A percentile compares a stretch with the other conserved stretches of the same genome.
Conservation (phyloP, 2,888 invertebrate species). For the Cryptocephalus primarius region DNA sequence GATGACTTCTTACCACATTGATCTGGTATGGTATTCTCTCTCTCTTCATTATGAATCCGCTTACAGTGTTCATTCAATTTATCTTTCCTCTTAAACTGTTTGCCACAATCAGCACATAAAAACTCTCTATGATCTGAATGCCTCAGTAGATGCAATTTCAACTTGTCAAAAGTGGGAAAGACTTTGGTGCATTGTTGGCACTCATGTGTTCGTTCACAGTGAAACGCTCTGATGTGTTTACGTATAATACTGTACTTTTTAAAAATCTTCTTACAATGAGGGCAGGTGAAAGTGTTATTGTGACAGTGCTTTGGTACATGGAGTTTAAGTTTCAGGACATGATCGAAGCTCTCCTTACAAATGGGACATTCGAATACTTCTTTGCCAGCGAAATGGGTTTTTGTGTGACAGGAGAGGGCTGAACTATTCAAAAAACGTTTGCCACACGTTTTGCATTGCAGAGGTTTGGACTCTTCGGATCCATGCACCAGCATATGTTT, state of each 20-base stretch:
- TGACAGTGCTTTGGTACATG: constrained; percentile 55
- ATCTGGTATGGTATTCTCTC: constrained; percentile 35
- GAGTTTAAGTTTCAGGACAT: constrained; percentile 50
- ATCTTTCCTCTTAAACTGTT: constrained; percentile 67
- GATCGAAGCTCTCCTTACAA: constrained; percentile 56
- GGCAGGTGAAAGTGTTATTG: constrained; percentile 57
- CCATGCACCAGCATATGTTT: constrained; percentile 57
- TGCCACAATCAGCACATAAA: constrained; percentile 64
- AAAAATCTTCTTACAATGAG: constrained; percentile 57
- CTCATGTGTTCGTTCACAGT: constrained; percentile 54
- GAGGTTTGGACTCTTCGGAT: constrained; percentile 55
- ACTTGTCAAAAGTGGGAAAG: constrained; percentile 60
- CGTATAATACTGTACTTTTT: constrained; percentile 52
- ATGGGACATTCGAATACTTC: constrained; percentile 63
- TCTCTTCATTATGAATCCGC: constrained; percentile 45
- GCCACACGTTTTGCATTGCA: constrained; percentile 53
- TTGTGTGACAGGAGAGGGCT: constrained; percentile 59
- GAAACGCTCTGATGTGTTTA: constrained; percentile 64
- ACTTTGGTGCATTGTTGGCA: constrained; percentile 59
- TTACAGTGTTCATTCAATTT: constrained; percentile 64
- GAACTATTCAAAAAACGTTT: constrained; percentile 62
- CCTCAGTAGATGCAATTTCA: constrained; percentile 59
- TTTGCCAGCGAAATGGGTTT: constrained; percentile 52
- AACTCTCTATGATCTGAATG: constrained; percentile 55
- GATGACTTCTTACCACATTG: constrained; percentile 17